Evolutionary conservation across 2,113 vertebrate species (phyloP).

Genomic region (Peromyscus maniculatus): DNA sequence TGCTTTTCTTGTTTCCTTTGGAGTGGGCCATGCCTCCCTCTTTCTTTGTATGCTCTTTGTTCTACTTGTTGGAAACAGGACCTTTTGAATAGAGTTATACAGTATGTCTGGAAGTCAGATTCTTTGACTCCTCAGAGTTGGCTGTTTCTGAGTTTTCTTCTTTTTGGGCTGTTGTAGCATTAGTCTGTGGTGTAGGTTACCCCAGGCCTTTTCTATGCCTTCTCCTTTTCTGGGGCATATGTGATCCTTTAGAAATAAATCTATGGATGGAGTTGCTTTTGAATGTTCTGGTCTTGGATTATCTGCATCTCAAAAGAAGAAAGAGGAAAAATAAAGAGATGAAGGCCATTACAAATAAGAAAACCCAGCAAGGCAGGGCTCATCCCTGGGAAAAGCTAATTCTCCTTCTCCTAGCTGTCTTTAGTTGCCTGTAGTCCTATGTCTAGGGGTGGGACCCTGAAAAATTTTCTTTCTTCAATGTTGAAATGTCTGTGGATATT

Average conservation of each 20-base stretch:
- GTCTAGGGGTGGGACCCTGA: neutral
- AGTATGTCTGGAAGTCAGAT: neutral
- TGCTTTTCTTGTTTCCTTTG: neutral
- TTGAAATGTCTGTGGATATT: neutral
- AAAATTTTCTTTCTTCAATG: neutral
- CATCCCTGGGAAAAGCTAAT: neutral
- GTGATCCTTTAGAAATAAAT: neutral
- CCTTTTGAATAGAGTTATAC: neutral
- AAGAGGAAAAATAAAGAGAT: neutral
- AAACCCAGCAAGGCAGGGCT: neutral
- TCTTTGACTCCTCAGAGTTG: neutral
- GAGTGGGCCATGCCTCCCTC: neutral
- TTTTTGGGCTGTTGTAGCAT: neutral
- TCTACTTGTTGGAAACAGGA: neutral
- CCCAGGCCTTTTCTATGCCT: neutral
- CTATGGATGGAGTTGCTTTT: neutral
- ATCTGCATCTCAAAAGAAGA: neutral
- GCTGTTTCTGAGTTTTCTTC: neutral
- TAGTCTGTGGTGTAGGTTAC: neutral
- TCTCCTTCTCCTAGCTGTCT: neutral
- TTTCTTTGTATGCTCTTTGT: neutral
- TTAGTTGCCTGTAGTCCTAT: neutral
- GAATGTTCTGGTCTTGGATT: neutral
- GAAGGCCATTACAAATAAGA: neutral
- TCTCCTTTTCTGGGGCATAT: neutral